Evolutionary conservation across 2,888 invertebrate species (phyloP).

Genomic region (Macaria notata): DNA sequence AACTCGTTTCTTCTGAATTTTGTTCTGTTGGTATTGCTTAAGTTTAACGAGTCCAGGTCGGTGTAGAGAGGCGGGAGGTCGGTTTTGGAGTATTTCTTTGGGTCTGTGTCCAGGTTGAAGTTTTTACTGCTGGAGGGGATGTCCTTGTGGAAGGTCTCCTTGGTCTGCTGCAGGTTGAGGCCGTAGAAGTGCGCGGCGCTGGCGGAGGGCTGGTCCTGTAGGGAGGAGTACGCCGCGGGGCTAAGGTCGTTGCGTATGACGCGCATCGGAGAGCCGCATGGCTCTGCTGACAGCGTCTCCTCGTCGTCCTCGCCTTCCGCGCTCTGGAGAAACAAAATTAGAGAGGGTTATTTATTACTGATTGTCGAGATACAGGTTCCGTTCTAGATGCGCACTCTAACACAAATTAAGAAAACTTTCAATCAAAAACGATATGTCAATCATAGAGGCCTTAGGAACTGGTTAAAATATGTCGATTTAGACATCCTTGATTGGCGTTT

Average conservation of each 20-base stretch:
- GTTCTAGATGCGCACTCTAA: too few species aligned
- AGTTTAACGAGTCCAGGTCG: conserved; percentile 55
- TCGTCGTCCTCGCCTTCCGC: conserved; percentile 83
- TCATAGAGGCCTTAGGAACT: too few species aligned
- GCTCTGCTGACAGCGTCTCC: conserved; percentile 80
- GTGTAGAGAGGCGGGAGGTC: conserved; percentile 43
- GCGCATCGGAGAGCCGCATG: conserved; percentile 63
- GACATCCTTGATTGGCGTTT: too few species aligned
- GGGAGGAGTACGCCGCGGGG: conserved; percentile 41
- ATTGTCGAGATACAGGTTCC: too few species aligned
- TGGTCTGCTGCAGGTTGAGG: conserved; percentile 62
- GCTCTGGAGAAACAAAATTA: conserved; percentile 44
- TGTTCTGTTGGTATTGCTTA: conserved; percentile 52
- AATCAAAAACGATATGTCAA: too few species aligned
- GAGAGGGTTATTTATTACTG: too few species aligned
- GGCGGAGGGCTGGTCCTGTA: conserved; percentile 48
- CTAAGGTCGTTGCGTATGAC: conserved; percentile 66
- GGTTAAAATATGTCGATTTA: too few species aligned
- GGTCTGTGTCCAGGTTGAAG: conserved; percentile 59
- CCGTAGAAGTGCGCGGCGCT: conserved; percentile 59
- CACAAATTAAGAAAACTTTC: too few species aligned
- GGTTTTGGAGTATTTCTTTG: conserved; percentile 56
- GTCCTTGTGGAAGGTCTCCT: conserved; percentile 67
- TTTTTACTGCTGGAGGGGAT: conserved; percentile 73
- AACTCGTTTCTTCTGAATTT: conserved; percentile 55